Evolutionary conservation across 2,888 invertebrate species (phyloP).

Genomic region (Heliconius sara): DNA sequence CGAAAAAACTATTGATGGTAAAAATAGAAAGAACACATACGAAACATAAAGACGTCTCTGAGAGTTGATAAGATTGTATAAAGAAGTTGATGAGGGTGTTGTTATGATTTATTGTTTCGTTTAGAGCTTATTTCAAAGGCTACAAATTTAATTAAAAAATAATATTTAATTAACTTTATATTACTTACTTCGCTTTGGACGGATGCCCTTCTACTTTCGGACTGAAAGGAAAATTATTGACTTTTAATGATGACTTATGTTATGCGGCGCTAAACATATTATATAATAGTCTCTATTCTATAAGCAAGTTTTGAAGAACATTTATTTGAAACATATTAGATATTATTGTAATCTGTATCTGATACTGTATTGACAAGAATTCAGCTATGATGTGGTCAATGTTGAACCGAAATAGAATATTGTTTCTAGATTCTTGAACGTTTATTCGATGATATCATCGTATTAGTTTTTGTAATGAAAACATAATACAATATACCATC

Average conservation of each 20-base stretch:
- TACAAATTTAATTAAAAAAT: neutral
- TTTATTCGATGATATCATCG: neutral
- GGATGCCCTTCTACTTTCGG: slow-evolving; percentile 57
- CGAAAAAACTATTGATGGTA: no score
- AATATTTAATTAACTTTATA: neutral
- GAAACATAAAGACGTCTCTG: no score
- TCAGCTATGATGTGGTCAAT: neutral
- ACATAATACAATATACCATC: neutral
- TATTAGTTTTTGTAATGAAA: neutral
- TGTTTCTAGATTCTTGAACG: neutral
- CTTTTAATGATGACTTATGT: neutral
- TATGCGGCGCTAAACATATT: neutral
- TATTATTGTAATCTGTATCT: neutral
- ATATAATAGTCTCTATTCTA: neutral
- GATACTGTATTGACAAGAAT: neutral
- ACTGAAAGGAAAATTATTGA: slow-evolving; percentile 47
- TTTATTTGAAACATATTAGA: no score
- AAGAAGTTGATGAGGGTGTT: no score
- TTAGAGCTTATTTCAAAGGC: neutral
- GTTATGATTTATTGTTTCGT: neutral
- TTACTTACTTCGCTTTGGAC: slow-evolving; percentile 55
- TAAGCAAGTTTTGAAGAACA: neutral
- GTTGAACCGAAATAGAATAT: neutral
- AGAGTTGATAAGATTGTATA: no score
- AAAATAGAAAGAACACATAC: no score